Base-by-base conservation (phyloP, 2,113 vertebrate genomes). In the Shinisaurus crocodilurus region DNA sequence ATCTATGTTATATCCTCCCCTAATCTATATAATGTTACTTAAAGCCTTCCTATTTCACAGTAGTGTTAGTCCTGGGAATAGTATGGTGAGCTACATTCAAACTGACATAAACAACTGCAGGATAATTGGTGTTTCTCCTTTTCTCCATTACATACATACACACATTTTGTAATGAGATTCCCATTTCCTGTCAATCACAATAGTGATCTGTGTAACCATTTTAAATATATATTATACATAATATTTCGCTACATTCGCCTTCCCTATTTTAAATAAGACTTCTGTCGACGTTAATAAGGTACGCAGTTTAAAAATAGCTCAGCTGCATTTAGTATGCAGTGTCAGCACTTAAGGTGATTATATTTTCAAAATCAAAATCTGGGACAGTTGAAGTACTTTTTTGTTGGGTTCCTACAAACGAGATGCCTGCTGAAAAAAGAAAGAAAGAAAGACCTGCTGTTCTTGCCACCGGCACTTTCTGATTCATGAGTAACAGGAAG, bases 361-460 rank as follows among this genome's bases (percentile, higher is more conserved):
- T 34, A 90, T 89, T 69, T 89, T 90, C 23, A 75, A 29, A 81
- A 69, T 81, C 32, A 88, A 88, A 89, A 77, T 81, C 88, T 89
- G 88, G 92, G 85, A 90, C 94, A 91, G 87, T 87, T 86, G 80
- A 90, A 45, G 80, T 27, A 9, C 88, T 91, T 94, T 92, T 91
- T 23, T 32, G 3, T 34, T 20, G 37, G 13, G 65, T 80, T 88
- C 45, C 50, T 88, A 23, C 6, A 48, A n/a, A 65, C 70, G 48
- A 85, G 29, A 34, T 45, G 27, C 34, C 16, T 37, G n/a, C n/a
- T n/a, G n/a, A n/a, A n/a, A n/a, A n/a, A n/a, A 37, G 27, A 40
- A 3, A 4, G 3, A 16, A 48, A 37, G 10, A 34, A 10, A 27
- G 85, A 91, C 84, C 88, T 96, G 82, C 65, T 92, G 82, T 10